phyloP scores from a whole-genome alignment of 2,113 vertebrate species.

The Climacteris rufus region DNA sequence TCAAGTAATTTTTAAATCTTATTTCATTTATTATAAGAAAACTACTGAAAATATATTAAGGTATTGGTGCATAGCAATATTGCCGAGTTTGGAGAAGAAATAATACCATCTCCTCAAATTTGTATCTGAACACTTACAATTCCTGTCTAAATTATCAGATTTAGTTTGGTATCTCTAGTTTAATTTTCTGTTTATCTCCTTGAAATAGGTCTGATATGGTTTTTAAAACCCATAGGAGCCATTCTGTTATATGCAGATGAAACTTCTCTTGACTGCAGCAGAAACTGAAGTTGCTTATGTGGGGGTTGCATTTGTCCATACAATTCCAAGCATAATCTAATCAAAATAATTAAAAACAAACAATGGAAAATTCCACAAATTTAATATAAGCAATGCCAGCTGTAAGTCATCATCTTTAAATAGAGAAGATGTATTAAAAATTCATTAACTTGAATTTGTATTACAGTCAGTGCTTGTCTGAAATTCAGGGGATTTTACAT shows the following conservation, averaged over 20 bases:
- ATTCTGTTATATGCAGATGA: background rate
- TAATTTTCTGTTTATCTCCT: background rate
- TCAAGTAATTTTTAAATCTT: constrained; percentile 51
- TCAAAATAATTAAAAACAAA: constrained; percentile 71
- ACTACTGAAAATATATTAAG: background rate
- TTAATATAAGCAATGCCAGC: constrained; percentile 65
- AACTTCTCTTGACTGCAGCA: constrained; percentile 20
- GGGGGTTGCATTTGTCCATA: constrained; percentile 35
- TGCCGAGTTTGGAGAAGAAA: background rate
- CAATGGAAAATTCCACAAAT: constrained; percentile 68
- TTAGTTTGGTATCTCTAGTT: background rate
- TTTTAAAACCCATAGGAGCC: background rate
- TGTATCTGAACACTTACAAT: background rate
- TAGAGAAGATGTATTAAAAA: constrained; percentile 62
- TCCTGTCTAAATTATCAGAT: background rate
- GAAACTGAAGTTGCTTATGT: constrained; percentile 41
- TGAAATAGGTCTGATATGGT: background rate
- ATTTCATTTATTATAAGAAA: background rate
- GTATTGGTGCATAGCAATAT: background rate
- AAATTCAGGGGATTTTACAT: constrained; percentile 55
- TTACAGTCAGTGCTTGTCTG: constrained; percentile 55
- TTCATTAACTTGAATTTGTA: constrained; percentile 64
- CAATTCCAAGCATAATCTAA: constrained; percentile 58
- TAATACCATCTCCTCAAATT: background rate
- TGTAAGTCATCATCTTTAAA: constrained; percentile 65